Conservation (phyloP, 2,113 vertebrate species). For the Saguinus midas region DNA sequence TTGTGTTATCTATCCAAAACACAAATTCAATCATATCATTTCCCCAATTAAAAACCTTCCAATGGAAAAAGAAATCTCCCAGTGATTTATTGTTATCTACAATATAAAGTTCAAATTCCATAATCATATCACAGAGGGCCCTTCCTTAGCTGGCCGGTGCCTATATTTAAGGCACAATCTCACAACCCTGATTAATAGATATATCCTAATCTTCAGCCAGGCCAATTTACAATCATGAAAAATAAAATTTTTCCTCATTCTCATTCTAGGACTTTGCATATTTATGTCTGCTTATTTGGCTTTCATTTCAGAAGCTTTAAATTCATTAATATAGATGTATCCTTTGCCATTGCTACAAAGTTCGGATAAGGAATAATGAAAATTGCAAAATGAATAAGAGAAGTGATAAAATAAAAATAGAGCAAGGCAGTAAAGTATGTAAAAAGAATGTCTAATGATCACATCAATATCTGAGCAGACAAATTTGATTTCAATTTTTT, state of each 20-base stretch:
- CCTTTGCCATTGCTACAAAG: not conserved
- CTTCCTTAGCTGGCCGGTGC: not conserved
- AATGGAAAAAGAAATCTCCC: not conserved
- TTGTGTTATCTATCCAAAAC: not conserved
- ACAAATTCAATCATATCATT: not conserved
- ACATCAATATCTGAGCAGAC: not conserved
- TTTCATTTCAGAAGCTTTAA: conserved; percentile 11
- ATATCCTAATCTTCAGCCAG: not conserved
- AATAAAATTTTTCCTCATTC: not conserved
- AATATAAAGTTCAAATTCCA: not conserved
- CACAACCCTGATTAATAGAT: not conserved
- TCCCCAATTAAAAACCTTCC: not conserved
- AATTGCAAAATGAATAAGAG: conserved; percentile 31
- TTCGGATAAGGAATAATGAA: not conserved
- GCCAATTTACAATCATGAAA: not conserved
- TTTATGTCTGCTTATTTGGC: not conserved
- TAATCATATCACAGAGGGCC: not conserved
- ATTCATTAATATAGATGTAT: not conserved
- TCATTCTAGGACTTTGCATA: not conserved
- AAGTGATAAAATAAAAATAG: not conserved
- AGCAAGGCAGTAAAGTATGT: not conserved
- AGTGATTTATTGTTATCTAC: not conserved
- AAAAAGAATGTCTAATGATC: conserved; percentile 14
- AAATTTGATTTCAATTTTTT: conserved; percentile 52
- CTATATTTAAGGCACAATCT: not conserved